Base-by-base conservation (phyloP, 2,888 invertebrate species). In the Phalera bucephala region DNA sequence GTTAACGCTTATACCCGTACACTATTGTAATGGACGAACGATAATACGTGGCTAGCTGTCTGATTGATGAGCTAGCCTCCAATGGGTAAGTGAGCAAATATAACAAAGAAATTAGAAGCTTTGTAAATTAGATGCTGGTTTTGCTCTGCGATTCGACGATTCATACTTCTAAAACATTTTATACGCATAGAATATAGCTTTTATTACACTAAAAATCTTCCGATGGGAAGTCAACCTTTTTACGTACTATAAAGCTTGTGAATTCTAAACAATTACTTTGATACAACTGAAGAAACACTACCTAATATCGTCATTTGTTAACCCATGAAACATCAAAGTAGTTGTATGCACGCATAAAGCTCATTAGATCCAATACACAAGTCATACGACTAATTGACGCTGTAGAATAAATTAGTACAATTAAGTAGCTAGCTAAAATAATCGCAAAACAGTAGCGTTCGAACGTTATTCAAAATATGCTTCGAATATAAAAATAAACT, bases 31-130 rank as follows among this genome's bases (percentile, higher is more conserved):
- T 68, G 87, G 86, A 84, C 64, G 66, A 76, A 84, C 68, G 66
- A 70, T 63, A 73, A 64, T 14, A 3, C 62, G 63, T 76, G 66
- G 73, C 70, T 85, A 95, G 95, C 94, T 95, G 95, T 94, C 93
- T 95, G 91, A 94, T 95, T 91, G 95, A 95, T 91, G 95, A 95
- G 92, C 91, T 94, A 91, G 92, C 94, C 75, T 92, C 92, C 75
- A 93, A 92, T 89, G 94, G 95, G 95, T 95, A 94, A 95, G 95
- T 94, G 59, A 58, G 56, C 45, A 63, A 53, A 58, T 57, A 53
- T 66, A 61, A 68, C 57, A 62, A 64, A 54, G 64, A 66, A 48
- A 41, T 72, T 84, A 87, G 83, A 71, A 45, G 85, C 85, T 86
- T 86, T 61, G 58, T 72, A 72, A 52, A 37, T 56, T 82, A 77